Conservation (phyloP, 2,888 invertebrate species). For the Vesta saturnalis region DNA sequence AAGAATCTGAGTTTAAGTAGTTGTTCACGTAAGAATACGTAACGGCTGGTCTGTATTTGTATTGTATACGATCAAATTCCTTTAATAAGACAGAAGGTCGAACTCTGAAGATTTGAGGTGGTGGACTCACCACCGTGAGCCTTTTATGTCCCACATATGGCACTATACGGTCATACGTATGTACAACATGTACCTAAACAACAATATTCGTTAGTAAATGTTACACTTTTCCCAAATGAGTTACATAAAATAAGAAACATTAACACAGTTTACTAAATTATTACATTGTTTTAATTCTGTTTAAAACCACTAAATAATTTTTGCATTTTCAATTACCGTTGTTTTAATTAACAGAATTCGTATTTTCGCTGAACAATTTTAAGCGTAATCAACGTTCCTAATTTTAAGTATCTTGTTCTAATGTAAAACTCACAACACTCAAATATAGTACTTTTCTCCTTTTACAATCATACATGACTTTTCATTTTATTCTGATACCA, state of each 20-base stretch:
- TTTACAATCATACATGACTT: no score
- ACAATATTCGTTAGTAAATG: background rate
- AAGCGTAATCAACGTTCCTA: no score
- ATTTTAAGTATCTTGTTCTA: no score
- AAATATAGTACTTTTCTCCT: no score
- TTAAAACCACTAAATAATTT: no score
- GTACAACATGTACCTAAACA: conserved; percentile 61
- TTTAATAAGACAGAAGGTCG: conserved; percentile 74
- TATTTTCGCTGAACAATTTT: no score
- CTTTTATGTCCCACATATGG: conserved; percentile 66
- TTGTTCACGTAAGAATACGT: conserved; percentile 76
- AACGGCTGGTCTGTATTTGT: conserved; percentile 70
- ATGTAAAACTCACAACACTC: no score
- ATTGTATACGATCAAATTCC: conserved; percentile 75
- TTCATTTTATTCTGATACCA: no score
- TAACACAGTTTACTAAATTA: no score
- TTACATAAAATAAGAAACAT: background rate
- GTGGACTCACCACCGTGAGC: conserved; percentile 70
- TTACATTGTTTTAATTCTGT: no score
- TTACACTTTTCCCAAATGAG: background rate
- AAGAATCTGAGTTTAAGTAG: conserved; percentile 80
- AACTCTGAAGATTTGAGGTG: conserved; percentile 69
- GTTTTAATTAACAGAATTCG: no score
- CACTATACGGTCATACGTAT: conserved; percentile 61
- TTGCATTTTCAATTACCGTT: no score